Evolutionary conservation across 2,113 vertebrate species (phyloP).

Genomic region (Lepidiolamprologus cunningtoni): DNA sequence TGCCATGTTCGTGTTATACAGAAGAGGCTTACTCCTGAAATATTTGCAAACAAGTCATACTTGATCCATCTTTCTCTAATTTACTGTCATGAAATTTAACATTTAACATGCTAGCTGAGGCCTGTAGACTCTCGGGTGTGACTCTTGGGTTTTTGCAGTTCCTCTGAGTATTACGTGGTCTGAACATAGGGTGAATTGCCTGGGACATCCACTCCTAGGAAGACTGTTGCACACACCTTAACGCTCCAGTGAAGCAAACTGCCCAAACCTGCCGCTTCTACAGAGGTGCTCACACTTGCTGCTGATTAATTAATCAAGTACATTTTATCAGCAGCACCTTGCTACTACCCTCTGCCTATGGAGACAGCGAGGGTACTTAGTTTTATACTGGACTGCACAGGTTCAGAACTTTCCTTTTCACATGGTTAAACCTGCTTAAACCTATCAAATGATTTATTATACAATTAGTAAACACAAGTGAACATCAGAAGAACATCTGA

Average conservation of each 20-base stretch:
- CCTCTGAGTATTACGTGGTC: not conserved
- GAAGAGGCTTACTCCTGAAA: not conserved
- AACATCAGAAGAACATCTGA: not conserved
- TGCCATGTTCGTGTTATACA: rapidly evolving
- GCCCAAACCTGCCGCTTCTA: not conserved
- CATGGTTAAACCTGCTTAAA: not conserved
- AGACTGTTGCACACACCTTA: not conserved
- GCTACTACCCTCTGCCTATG: not conserved
- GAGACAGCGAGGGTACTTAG: not conserved
- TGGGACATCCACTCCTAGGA: not conserved
- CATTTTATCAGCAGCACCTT: not conserved
- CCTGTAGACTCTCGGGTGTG: not conserved
- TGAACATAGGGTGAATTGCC: not conserved
- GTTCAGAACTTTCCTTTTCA: not conserved
- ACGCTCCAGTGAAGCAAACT: not conserved
- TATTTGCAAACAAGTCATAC: not conserved
- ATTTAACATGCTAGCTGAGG: not conserved
- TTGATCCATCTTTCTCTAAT: not conserved
- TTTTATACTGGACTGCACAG: not conserved
- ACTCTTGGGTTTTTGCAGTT: not conserved
- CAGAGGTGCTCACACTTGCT: not conserved
- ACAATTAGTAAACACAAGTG: not conserved
- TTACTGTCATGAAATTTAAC: not conserved
- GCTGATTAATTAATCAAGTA: not conserved
- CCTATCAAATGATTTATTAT: not conserved